Evolutionary conservation across 2,113 vertebrate species (phyloP).

Genomic region (Pelecanus crispus): DNA sequence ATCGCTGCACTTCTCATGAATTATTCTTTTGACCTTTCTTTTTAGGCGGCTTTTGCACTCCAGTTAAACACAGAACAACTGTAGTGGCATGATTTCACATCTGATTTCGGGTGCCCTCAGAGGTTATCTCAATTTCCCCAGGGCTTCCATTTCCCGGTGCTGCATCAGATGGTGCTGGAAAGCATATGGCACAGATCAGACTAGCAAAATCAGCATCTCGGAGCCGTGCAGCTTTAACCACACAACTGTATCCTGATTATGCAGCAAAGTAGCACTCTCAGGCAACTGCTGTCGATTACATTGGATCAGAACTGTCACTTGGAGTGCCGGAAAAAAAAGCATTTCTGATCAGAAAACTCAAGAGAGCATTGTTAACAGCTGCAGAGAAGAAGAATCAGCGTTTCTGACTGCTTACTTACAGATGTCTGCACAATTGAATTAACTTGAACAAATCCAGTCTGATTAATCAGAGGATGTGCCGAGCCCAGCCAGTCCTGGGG

Average conservation of each 20-base stretch:
- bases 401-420: neutral
- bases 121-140: neutral
- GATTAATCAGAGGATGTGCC: neutral
- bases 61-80: neutral
- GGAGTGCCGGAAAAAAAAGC: neutral
- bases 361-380: neutral
- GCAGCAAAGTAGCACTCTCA: neutral
- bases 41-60: neutral
- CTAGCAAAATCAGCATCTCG: neutral
- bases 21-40: neutral
- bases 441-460: neutral
- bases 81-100: neutral
- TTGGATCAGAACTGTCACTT: neutral
- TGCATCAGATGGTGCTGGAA: neutral
- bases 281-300: neutral
- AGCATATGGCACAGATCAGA: neutral
- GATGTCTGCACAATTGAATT: neutral
- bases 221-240: neutral
- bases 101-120: neutral
- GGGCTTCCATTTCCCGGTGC: neutral
- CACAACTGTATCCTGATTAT: neutral
- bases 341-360: neutral
- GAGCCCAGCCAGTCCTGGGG: neutral
- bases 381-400: neutral
- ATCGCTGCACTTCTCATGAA: neutral